Percentiles rank a stretch among this genome's conserved stretches.
Evolutionary conservation across 2,888 invertebrate genomes (phyloP).

Genomic region (Bombylius major): DNA sequence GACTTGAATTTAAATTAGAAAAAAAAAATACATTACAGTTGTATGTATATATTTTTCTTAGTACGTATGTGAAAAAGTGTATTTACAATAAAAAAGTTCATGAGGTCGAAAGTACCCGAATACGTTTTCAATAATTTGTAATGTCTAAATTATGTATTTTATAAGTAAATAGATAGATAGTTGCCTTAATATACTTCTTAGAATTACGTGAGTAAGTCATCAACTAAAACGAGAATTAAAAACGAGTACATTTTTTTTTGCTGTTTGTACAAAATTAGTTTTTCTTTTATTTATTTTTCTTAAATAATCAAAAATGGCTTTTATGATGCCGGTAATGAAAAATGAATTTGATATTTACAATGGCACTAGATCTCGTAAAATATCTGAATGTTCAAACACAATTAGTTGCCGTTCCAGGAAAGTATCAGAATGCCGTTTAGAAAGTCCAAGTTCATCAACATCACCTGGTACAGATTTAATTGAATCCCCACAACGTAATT

Average conservation of each 20-base stretch:
- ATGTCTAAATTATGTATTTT: no score
- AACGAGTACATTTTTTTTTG: not conserved
- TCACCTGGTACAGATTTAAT: slow-evolving; percentile 45
- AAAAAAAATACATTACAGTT: no score
- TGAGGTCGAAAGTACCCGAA: no score
- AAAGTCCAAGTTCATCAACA: slow-evolving; percentile 51
- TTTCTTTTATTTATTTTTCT: not conserved
- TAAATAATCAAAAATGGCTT: slow-evolving; percentile 60
- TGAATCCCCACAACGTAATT: slow-evolving; percentile 40
- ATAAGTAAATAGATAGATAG: no score
- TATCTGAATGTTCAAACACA: slow-evolving; percentile 54
- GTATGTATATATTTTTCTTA: no score
- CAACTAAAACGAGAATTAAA: no score
- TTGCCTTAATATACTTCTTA: no score
- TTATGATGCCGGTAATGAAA: slow-evolving; percentile 91
- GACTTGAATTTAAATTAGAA: no score
- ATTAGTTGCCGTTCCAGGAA: slow-evolving; percentile 43
- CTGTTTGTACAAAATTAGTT: not conserved
- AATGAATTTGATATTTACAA: slow-evolving; percentile 90
- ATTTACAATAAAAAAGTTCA: no score
- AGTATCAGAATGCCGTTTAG: slow-evolving; percentile 47
- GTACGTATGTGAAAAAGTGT: no score
- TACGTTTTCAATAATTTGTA: no score
- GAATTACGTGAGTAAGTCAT: no score
- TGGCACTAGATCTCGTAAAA: slow-evolving; percentile 56